Base-by-base conservation (phyloP, 2,113 vertebrate species). In the Silurus meridionalis region DNA sequence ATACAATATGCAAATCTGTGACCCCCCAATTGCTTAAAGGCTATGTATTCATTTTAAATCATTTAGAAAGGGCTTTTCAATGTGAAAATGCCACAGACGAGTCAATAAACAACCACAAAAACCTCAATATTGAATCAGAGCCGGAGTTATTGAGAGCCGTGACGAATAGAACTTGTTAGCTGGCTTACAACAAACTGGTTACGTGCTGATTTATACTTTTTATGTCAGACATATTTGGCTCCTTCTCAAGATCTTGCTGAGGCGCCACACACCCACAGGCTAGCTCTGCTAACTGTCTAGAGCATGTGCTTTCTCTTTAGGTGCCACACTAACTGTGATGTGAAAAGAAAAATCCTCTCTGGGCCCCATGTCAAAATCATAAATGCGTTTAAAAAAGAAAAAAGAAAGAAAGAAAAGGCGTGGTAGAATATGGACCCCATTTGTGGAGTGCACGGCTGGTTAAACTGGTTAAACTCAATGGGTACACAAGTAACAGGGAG, bases 361-460 rank as follows among this genome's bases (percentile, higher is more conserved):
- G 74, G 69, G 82, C 84, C 78, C 75, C 50, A 60, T 53, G 74
- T 79, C 79, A 57, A 86, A 71, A 85, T 86, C 82, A 86, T 85
- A 85, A 60, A 80, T 23, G 60, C 78, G 7, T 74, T 37, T 37
- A 37, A 37, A 37, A 37, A 37, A 37, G 37, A 37, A 37, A 37
- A 37, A 37, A 37, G 37, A 37, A 37, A 37, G 37, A 37, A 37
- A 37, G 37, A 37, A 75, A 86, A 86, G 75, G 57, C 72, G 79
- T 87, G 37, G 78, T 88, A 81, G 89, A 86, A 91, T 90, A 87
- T 72, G 80, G 89, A 79, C 53, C 66, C 48, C 57, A 82, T 86
- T 61, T 90, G 79, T 83, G 48, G 60, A 19, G 8, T 80, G 75
- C 85, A 87, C 87, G 85, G 87, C 81, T 88, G 86, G 85, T 87